A percentile compares a stretch with the other conserved stretches of the same genome.
Conservation (phyloP, 2,797 vertebrate species). For the Sus cebifrons region DNA sequence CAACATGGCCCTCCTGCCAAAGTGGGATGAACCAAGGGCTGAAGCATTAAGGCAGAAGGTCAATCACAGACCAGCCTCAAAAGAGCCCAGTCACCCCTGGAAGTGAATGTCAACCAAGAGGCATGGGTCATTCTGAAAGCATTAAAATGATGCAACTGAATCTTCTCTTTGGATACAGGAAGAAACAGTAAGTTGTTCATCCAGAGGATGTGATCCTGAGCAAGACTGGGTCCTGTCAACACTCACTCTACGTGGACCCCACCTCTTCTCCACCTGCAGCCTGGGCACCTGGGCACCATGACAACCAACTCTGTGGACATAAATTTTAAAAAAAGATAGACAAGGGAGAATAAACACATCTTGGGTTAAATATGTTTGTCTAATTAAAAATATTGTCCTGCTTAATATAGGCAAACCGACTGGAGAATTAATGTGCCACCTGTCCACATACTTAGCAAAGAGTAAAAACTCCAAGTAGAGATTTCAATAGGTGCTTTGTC, state of each 20-base stretch:
- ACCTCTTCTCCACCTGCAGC: not conserved
- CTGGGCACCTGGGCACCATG: not conserved
- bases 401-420: constrained; percentile 74
- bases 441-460: not conserved
- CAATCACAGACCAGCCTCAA: not conserved
- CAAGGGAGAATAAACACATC: constrained; percentile 51
- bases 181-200: not conserved
- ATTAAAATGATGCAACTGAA: not conserved
- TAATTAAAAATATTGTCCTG: constrained; percentile 76
- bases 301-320: not conserved
- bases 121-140: not conserved
- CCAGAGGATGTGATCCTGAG: not conserved
- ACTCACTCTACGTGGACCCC: not conserved
- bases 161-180: not conserved
- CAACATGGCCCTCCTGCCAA: not conserved
- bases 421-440: constrained; percentile 71
- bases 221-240: not conserved
- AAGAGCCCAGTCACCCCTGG: not conserved
- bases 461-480: not conserved
- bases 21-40: not conserved
- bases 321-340: not conserved
- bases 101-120: not conserved
- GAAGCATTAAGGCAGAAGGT: not conserved
- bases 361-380: constrained; percentile 64
- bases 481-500: constrained; percentile 59